Evolutionary conservation across 2,113 vertebrate species (phyloP).

Genomic region (Calyptommatus sinebrachiatus): DNA sequence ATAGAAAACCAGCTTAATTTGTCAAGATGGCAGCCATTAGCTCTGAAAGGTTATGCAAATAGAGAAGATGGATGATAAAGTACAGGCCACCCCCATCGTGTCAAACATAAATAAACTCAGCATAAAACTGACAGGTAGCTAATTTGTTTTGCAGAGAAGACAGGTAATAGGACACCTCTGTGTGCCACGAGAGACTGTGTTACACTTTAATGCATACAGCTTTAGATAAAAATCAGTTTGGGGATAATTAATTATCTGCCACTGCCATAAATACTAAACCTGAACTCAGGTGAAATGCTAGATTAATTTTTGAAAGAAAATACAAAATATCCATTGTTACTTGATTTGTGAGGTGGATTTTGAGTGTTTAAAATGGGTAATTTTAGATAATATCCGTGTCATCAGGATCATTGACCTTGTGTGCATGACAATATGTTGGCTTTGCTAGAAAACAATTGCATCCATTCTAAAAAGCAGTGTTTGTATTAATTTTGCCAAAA

Average conservation of each 20-base stretch:
- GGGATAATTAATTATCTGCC: slow-evolving; percentile 9
- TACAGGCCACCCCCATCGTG: slow-evolving; percentile 63
- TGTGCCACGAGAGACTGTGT: slow-evolving; percentile 37
- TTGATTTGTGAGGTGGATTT: slow-evolving; percentile 46
- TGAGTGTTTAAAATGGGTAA: slow-evolving; percentile 35
- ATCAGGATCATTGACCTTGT: slow-evolving; percentile 29
- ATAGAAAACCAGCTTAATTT: slow-evolving; percentile 73
- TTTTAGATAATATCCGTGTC: slow-evolving; percentile 28
- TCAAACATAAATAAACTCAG: slow-evolving; percentile 70
- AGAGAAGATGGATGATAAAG: slow-evolving; percentile 69
- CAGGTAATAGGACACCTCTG: slow-evolving; percentile 60
- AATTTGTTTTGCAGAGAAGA: slow-evolving; percentile 67
- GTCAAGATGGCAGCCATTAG: slow-evolving; percentile 71
- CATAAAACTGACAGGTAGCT: slow-evolving; percentile 58
- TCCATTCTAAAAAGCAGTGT: slow-evolving; percentile 31
- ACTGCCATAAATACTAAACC: slow-evolving; percentile 28
- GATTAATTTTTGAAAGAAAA: slow-evolving; percentile 11
- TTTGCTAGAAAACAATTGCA: slow-evolving; percentile 20
- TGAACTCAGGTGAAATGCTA: slow-evolving; percentile 31
- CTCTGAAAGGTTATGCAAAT: slow-evolving; percentile 74
- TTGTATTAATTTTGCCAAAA: slow-evolving; percentile 17
- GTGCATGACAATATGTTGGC: slow-evolving; percentile 9
- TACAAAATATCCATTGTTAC: slow-evolving; percentile 31
- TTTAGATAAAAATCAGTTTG: slow-evolving; percentile 33
- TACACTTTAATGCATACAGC: slow-evolving; percentile 32